Evolutionary conservation across 23 tunicate species (phyloP), one percentile per base, ranked within the genome.

Genomic region (Corella eumyota): DNA sequence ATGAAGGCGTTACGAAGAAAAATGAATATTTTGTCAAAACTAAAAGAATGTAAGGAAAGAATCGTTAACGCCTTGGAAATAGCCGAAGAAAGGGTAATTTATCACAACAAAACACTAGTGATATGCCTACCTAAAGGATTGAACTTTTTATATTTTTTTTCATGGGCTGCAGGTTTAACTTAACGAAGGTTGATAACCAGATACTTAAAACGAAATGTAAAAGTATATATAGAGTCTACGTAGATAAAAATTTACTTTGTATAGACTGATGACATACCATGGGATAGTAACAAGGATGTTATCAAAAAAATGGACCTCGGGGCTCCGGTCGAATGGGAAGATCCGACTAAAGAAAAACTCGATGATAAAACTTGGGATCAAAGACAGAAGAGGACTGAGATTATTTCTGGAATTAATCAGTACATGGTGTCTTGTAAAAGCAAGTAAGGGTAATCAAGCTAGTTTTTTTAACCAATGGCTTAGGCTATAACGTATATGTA

Each of bases 31-130:
- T 53, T 79, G 19, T 34, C 31, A 2, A 37, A 56, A 36, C 54
- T 79, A 22, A 72, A 79, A 1, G 71, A 62, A 20, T 44, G 77
- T 55, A 79, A 79, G 64, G 32, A 60, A 32, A 35, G 87, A 33
- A 70, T 79, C 29, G 60, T 70, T 23, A 55, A 52, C 5, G 71
- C 71, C 2, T 51, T 79, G 29, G 60, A 63, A 38, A 47, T 50
- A 60, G 74, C 62, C 0, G 60, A 62, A 24, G 87, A 68, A 3
- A 29, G 45, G 71, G 87, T 68, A 20, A 68, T 3, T n/a, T n/a
- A n/a, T n/a, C n/a, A n/a, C n/a, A n/a, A n/a, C n/a, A n/a, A n/a
- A n/a, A n/a, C n/a, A n/a, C n/a, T n/a, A n/a, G n/a, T n/a, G n/a
- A n/a, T n/a, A n/a, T n/a, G n/a, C n/a, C n/a, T n/a, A n/a, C n/a